These are phyloP conservation scores for Orthonevra nobilis DNA, from an alignment of 2,888 invertebrate species.

Conservation along the genomic window DNA sequence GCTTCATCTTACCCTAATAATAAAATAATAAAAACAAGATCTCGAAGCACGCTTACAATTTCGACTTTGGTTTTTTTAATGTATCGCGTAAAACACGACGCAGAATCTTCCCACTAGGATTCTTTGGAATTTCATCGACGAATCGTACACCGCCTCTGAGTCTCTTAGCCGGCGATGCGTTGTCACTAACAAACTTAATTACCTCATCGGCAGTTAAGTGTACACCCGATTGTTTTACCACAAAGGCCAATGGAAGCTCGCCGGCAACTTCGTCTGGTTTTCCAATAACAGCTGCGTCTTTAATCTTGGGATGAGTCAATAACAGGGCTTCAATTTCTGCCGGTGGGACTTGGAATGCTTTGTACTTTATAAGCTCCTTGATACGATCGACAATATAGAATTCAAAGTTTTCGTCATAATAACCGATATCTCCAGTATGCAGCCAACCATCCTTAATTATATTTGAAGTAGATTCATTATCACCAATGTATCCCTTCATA, in stretches of 20 bases:
- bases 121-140: constrained; percentile 88
- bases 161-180: constrained; percentile 86
- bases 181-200: constrained; percentile 81
- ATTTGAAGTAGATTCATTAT: constrained; percentile 84
- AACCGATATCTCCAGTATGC: constrained; percentile 90
- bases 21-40: too few relatives aligned
- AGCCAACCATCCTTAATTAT: constrained; percentile 89
- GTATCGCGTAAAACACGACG: constrained; percentile 81
- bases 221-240: constrained; percentile 83
- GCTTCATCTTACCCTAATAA: too few relatives aligned
- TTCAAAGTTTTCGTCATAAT: constrained; percentile 87
- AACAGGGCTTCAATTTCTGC: constrained; percentile 92
- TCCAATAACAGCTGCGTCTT: constrained; percentile 91
- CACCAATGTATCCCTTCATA: constrained; percentile 92
- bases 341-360: constrained; percentile 92
- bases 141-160: constrained; percentile 88
- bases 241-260: constrained; percentile 88
- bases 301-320: constrained; percentile 85
- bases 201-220: constrained; percentile 82
- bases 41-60: constrained; percentile 77
- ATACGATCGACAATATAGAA: constrained; percentile 92
- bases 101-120: constrained; percentile 89
- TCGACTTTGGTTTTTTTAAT: constrained; percentile 76
- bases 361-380: constrained; percentile 95
- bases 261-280: constrained; percentile 86